Evolutionary conservation across 1,140 invertebrate species (phyloP), one percentile per base, ranked within the genome.

Genomic region (Idris sp.): DNA sequence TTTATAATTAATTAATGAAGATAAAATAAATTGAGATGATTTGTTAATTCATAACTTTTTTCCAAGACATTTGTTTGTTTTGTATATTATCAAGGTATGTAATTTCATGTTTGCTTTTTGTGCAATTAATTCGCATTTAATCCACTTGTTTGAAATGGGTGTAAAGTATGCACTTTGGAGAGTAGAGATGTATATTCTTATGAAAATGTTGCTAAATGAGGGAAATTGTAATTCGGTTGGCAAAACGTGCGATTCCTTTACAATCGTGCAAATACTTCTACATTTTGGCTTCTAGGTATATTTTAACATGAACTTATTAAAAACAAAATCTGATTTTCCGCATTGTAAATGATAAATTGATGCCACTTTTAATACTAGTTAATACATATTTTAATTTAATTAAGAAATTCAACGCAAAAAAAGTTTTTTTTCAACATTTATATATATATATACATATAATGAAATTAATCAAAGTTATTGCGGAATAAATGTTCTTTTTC

Each of bases 141-240:
- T 72, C 58, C 58, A 72, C 58, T 72, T 62, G 58, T 35, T 58
- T 72, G 49, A 72, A 72, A 72, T 72, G 58, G 49, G 58, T 72
- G 58, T 72, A 72, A 72, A 72, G 68, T 72, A 72, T 64, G 68
- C 58, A 64, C 58, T 72, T 58, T 72, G 31, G 31, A 58, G n/a
- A n/a, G 44, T 15, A 26, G 58, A 72, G 68, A 56, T 49, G 56
- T 72, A 62, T 72, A 62, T 62, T 72, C 58, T 72, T 72, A 72
- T 48, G 68, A 72, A 72, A 71, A 71, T 71, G 56, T 62, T 62
- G 38, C 56, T 72, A 72, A 72, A 64, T 64, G 68, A 64, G 68
- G 56, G 58, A 64, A 73, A 73, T 58, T 73, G 49, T 73, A 64
- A 73, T 73, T 64, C 49, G 30, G 35, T 58, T 58, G 59, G 51